Evolutionary conservation across 2,888 invertebrate species (phyloP), one percentile per base, ranked within the genome.

Genomic region (Phaedon cochleariae): DNA sequence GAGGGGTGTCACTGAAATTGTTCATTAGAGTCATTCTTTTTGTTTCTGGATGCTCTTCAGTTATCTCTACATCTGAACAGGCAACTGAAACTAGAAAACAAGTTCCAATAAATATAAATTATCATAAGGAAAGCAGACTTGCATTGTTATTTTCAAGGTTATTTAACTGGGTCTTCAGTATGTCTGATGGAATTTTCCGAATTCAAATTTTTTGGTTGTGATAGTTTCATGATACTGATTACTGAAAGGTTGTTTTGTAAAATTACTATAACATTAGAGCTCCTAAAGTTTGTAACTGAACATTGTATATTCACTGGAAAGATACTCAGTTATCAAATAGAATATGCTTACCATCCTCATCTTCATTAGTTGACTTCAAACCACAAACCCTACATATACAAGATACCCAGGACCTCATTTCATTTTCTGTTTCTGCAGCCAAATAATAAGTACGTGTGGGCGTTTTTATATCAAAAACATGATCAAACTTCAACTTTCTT

Each of bases 321-420:
- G n/a, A n/a, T n/a, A n/a, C n/a, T n/a, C n/a, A n/a, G n/a, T n/a
- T n/a, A n/a, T n/a, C n/a, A n/a, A n/a, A n/a, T n/a, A n/a, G n/a
- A 26, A 26, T 26, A 20, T 20, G 71, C 75, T 77, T 70, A 74
- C 77, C 62, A 54, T 79, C 78, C 66, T 82, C 81, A 60, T 83
- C 83, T 29, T 83, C 83, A 59, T 69, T 75, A 10, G 89, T 88
- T 1, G 93, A 90, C 79, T 93, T 91, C 66, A 96, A 84, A 53
- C 95, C 94, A 82, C 97, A 97, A 46, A 96, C 95, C 83, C 92
- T 90, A 83, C 97, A 97, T 73, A 98, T 93, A 67, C 93, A 94
- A 79, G 94, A 92, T 9, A 97, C 97, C 98, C 98, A 98, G 81
- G 92, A 92, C 75, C 92, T 92, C 97, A 98, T 97, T 77, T 97